phyloP scores from a whole-genome alignment of 2,113 vertebrate species.

The Petroica traversi region DNA sequence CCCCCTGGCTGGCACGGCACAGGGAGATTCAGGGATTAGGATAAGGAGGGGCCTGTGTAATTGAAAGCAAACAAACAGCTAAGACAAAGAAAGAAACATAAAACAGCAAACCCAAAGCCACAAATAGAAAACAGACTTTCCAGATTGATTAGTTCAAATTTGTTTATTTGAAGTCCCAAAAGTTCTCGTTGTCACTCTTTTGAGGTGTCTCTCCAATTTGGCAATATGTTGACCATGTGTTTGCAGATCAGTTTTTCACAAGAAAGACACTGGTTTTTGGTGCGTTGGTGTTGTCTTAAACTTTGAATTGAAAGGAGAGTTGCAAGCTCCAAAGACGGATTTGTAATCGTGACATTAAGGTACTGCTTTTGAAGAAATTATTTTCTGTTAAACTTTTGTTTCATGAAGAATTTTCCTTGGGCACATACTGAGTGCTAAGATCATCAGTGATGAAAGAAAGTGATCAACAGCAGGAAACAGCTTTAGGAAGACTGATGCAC shows the following conservation, averaged over 20 bases:
- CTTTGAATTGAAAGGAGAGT: neutral
- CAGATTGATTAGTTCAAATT: constrained; percentile 36
- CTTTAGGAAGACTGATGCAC: neutral
- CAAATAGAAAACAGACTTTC: constrained; percentile 53
- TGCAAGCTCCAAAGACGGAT: neutral
- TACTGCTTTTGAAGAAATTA: neutral
- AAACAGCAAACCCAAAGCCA: constrained; percentile 46
- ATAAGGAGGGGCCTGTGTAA: neutral
- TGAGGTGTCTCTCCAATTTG: neutral
- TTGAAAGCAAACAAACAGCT: constrained; percentile 52
- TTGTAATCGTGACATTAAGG: neutral
- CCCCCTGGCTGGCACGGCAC: fast-evolving
- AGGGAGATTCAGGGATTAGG: neutral
- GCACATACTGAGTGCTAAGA: fast-evolving
- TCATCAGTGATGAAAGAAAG: no score
- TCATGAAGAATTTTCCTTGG: neutral
- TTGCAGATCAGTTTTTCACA: neutral
- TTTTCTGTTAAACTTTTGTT: fast-evolving
- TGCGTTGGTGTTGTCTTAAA: neutral
- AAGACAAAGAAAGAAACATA: constrained; percentile 46
- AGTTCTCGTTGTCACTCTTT: neutral
- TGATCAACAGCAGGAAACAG: no score
- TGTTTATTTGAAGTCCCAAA: constrained; percentile 56
- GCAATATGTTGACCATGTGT: constrained; percentile 41
- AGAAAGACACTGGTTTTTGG: neutral